Percentiles rank a stretch among this genome's conserved stretches.
Conservation (phyloP, 1,140 invertebrate genomes). For the Megalopta genalis region DNA sequence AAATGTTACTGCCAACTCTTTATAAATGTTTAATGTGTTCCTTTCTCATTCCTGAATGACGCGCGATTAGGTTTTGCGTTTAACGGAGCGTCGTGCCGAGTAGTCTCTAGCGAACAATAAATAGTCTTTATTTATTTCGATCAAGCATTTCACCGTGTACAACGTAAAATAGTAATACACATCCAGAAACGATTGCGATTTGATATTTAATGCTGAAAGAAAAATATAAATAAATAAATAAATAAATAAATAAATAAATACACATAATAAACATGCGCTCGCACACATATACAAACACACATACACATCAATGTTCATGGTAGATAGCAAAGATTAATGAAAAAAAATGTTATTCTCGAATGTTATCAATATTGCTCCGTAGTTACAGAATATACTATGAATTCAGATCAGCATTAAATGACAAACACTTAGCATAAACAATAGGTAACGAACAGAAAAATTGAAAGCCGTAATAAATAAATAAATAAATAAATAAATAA, state of each 20-base stretch:
- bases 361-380: conserved; percentile 14
- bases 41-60: conserved; percentile 55
- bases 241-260: background rate
- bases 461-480: conserved; percentile 42
- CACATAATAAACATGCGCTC: background rate
- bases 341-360: conserved; percentile 8
- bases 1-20: conserved; percentile 62
- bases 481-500: conserved; percentile 51
- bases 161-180: conserved; percentile 48
- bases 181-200: conserved; percentile 53
- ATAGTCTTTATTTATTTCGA: conserved; percentile 60
- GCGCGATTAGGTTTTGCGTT: conserved; percentile 47
- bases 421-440: conserved; percentile 46
- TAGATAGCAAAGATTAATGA: conserved; percentile 1
- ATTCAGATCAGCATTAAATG: conserved; percentile 52
- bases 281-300: background rate
- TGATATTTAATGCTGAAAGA: conserved; percentile 58
- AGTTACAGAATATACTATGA: background rate
- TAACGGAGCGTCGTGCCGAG: conserved; percentile 35
- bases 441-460: conserved; percentile 34
- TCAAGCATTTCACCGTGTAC: conserved; percentile 55
- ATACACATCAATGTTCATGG: conserved; percentile 11
- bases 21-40: conserved; percentile 39
- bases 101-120: conserved; percentile 54
- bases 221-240: background rate